Conservation (phyloP, 2,797 vertebrate genomes). For the Alcedo atthis region DNA sequence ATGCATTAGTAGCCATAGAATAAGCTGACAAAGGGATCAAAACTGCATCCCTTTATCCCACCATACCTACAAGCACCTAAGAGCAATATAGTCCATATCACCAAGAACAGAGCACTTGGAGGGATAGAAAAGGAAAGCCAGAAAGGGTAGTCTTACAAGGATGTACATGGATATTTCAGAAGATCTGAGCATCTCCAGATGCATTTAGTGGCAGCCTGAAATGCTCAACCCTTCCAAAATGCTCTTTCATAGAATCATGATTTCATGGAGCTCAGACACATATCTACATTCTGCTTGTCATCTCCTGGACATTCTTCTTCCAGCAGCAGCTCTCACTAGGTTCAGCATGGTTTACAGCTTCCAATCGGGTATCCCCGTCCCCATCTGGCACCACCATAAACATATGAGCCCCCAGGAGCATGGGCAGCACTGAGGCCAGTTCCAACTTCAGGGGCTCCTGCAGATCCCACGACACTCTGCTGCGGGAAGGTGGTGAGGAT, state of each 20-base stretch:
- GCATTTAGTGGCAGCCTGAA: not conserved
- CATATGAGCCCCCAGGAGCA: not conserved
- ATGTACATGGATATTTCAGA: not conserved
- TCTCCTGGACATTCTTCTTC: not conserved
- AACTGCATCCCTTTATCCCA: rapidly evolving
- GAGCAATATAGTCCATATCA: not conserved
- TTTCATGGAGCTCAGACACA: not conserved
- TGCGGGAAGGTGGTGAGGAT: slow-evolving; percentile 59
- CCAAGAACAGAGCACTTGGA: not conserved
- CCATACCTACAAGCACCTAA: not conserved
- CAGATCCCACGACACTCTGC: slow-evolving; percentile 37
- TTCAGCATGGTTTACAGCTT: slow-evolving; percentile 35
- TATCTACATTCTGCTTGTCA: not conserved
- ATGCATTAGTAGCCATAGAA: not conserved
- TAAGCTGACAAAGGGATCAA: not conserved
- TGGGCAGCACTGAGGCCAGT: not conserved
- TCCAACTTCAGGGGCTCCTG: not conserved
- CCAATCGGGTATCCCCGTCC: slow-evolving; percentile 1
- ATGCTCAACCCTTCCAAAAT: rapidly evolving
- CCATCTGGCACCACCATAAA: slow-evolving; percentile 41
- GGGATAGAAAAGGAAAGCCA: not conserved
- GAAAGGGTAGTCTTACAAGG: not conserved
- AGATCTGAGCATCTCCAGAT: not conserved
- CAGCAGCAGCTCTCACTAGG: not conserved
- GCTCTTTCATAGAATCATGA: not conserved